Conservation (phyloP, 2,888 invertebrate genomes). For the Drosophila greeni region DNA sequence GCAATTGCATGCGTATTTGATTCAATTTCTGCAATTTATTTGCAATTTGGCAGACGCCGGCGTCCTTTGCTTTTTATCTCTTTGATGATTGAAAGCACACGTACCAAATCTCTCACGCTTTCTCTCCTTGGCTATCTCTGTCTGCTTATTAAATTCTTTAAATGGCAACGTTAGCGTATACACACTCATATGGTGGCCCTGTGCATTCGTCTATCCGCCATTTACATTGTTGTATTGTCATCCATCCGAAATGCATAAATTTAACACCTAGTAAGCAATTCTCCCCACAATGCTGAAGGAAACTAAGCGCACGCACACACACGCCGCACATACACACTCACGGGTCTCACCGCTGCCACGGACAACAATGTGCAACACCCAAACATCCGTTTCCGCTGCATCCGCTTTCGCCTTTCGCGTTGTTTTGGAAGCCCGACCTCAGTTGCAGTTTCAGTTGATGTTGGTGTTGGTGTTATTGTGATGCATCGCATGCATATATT, state of each 20-base stretch:
- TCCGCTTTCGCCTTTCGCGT: conserved; percentile 64
- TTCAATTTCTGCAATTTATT: conserved; percentile 77
- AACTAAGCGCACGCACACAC: conserved; percentile 48
- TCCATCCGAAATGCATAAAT: conserved; percentile 73
- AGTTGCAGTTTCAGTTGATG: conserved; percentile 51
- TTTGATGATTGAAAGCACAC: conserved; percentile 73
- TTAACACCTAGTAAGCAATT: conserved; percentile 70
- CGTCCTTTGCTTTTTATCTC: conserved; percentile 61
- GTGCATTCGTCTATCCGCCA: conserved; percentile 35
- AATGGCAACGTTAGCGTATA: conserved; percentile 36
- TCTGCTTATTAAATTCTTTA: conserved; percentile 61
- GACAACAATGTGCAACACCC: conserved; percentile 68
- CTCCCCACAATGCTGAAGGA: conserved; percentile 37
- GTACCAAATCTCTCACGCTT: conserved; percentile 49
- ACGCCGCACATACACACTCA: conserved; percentile 7
- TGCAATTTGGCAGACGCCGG: conserved; percentile 73
- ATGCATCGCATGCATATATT: conserved; percentile 64
- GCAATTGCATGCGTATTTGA: conserved; percentile 76
- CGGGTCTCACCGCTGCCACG: conserved; percentile 20
- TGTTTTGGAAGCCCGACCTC: conserved; percentile 55
- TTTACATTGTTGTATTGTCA: conserved; percentile 61
- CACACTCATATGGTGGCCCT: conserved; percentile 4
- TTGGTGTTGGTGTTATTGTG: conserved; percentile 44
- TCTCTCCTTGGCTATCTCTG: conserved; percentile 31
- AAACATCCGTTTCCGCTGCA: conserved; percentile 72